Evolutionary conservation across 2,113 vertebrate species (phyloP).

Genomic region (Brienomyrus brachyistius): DNA sequence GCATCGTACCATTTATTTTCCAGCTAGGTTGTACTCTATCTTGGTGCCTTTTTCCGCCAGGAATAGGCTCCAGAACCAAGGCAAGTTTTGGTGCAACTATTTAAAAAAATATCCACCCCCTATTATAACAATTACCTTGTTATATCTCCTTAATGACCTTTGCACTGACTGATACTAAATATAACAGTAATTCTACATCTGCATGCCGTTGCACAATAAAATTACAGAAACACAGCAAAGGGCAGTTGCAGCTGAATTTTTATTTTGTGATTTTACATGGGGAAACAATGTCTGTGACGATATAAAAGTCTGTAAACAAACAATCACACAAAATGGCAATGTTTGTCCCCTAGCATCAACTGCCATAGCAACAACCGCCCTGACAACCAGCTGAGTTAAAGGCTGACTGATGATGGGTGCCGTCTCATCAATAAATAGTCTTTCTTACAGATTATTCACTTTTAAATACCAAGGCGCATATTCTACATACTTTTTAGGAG

Average conservation of each 20-base stretch:
- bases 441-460: constrained; percentile 12
- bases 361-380: constrained; percentile 41
- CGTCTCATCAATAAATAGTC: constrained; percentile 11
- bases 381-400: constrained; percentile 36
- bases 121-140: neutral
- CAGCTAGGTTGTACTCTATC: neutral
- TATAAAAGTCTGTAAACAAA: constrained; percentile 69
- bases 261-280: constrained; percentile 65
- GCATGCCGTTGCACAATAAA: neutral
- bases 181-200: neutral
- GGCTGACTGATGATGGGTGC: neutral
- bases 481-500: constrained; percentile 16
- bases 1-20: neutral
- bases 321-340: constrained; percentile 58
- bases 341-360: constrained; percentile 35
- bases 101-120: neutral
- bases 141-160: neutral
- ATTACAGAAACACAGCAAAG: neutral
- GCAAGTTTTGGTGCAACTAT: neutral
- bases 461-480: constrained; percentile 22
- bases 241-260: constrained; percentile 40
- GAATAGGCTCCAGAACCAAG: neutral
- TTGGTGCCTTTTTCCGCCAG: neutral
- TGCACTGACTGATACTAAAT: neutral
- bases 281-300: constrained; percentile 62